These are phyloP conservation scores for Bovichtus diacanthus DNA, from an alignment of 2,797 vertebrate genomes.

Conservation along the genomic window DNA sequence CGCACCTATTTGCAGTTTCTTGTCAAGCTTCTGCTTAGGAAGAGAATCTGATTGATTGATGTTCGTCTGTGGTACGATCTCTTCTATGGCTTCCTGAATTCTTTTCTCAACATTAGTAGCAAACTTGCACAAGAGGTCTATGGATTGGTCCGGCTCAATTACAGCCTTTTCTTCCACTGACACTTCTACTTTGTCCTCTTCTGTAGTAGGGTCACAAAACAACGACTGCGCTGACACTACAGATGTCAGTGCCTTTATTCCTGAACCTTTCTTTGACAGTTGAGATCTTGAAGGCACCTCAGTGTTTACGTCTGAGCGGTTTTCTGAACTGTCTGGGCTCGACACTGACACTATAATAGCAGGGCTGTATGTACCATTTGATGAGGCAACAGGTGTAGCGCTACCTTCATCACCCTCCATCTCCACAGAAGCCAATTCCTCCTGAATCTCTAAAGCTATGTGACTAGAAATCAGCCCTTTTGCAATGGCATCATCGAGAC, in stretches of 20 bases:
- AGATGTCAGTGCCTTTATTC: not conserved
- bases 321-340: slow-evolving; percentile 52
- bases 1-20: slow-evolving; percentile 16
- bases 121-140: slow-evolving; percentile 79
- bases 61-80: slow-evolving; percentile 60
- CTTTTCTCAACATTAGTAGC: slow-evolving; percentile 80
- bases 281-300: slow-evolving; percentile 26
- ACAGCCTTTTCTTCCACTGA: slow-evolving; percentile 27
- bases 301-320: slow-evolving; percentile 37
- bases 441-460: slow-evolving; percentile 78
- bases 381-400: slow-evolving; percentile 59
- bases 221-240: slow-evolving; percentile 30
- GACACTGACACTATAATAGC: slow-evolving; percentile 32
- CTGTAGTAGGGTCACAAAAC: slow-evolving; percentile 8
- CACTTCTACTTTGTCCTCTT: slow-evolving; percentile 31
- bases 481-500: slow-evolving; percentile 83
- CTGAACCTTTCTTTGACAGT: slow-evolving; percentile 30
- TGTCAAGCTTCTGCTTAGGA: slow-evolving; percentile 16
- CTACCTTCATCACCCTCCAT: slow-evolving; percentile 51
- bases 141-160: slow-evolving; percentile 64
- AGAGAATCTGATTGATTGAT: slow-evolving; percentile 11
- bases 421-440: slow-evolving; percentile 48
- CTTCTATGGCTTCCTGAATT: slow-evolving; percentile 77
- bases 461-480: slow-evolving; percentile 82
- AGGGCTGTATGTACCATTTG: slow-evolving; percentile 50